A percentile compares a stretch with the other conserved stretches of the same genome.
These are phyloP conservation scores for Periophthalmus modestus DNA, from an alignment of 2,113 vertebrate genomes.

Conservation along the genomic window DNA sequence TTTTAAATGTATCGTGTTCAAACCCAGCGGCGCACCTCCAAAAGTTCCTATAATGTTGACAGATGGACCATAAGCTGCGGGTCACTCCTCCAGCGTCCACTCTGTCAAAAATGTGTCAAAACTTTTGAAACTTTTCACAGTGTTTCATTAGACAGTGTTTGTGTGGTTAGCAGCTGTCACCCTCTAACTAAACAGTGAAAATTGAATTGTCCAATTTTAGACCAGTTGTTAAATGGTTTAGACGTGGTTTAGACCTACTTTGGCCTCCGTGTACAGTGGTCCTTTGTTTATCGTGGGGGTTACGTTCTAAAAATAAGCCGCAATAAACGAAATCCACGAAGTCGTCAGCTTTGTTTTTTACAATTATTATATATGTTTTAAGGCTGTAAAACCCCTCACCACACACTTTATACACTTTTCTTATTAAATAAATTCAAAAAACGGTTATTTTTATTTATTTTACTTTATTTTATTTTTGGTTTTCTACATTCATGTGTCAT, in stretches of 20 bases:
- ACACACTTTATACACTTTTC: too few relatives aligned
- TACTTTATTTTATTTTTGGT: too few relatives aligned
- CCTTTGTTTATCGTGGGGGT: too few relatives aligned
- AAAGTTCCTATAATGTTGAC: neutral
- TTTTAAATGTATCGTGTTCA: conserved; percentile 11
- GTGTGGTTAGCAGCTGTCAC: neutral
- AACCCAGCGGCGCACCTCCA: conserved; percentile 4
- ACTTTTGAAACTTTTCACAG: conserved; percentile 2
- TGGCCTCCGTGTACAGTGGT: neutral
- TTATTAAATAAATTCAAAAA: too few relatives aligned
- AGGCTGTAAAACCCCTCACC: too few relatives aligned
- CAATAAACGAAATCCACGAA: too few relatives aligned
- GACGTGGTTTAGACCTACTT: neutral
- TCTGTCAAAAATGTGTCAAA: conserved; percentile 8
- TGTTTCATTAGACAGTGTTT: neutral
- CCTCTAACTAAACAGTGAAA: neutral
- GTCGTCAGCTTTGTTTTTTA: too few relatives aligned
- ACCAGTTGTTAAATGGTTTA: neutral
- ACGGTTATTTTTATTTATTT: too few relatives aligned
- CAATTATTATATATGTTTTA: too few relatives aligned
- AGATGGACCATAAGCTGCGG: neutral
- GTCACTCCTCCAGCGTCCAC: neutral
- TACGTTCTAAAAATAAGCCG: too few relatives aligned
- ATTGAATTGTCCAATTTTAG: conserved; percentile 17
- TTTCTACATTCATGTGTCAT: too few relatives aligned